Base-by-base conservation (phyloP, 2,888 invertebrate species). In the Ernsta delagoae region DNA sequence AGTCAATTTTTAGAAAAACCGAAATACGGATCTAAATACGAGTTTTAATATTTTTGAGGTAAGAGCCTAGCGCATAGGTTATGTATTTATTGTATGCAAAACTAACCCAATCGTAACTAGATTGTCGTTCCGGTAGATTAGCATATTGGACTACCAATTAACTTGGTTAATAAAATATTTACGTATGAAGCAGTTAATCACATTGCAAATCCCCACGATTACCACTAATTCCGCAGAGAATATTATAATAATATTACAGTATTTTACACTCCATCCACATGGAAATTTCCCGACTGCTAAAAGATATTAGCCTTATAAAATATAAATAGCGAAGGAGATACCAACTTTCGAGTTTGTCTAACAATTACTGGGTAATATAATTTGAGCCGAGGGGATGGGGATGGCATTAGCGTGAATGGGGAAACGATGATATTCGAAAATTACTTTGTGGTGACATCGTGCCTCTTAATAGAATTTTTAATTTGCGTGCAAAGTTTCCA, bases 381-480 rank as follows among this genome's bases (percentile, higher is more conserved):
- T 68, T 68, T 68, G 56, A 36, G 48, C 39, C 34, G 65, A 45
- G 48, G 50, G 41, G 48, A 62, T 62, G 48, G 50, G 41, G 48
- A 62, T 62, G 62, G 48, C 62, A 62, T 62, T 57, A 62, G 48
- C 56, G 57, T 56, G 68, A 62, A 68, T 68, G 62, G 39, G 68
- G 62, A 62, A 68, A 62, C 56, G 68, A 68, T 68, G 68, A 68
- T 68, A 48, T 62, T 57, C 39, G 57, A 62, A 68, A 68, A 62
- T 68, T 57, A 59, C 48, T 57, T 62, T 59, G 39, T 41, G 61
- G 50, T 39, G 57, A 68, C 62, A 68, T 68, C 62, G 48, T 24
- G 56, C 36, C 43, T 45, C 7, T 57, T 57, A 41, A 57, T 50
- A 57, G 57, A 68, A 68, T 62, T 62, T 62, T 57, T 56, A 62